Percentiles rank a stretch among this genome's conserved stretches.
phyloP scores from a whole-genome alignment of 1,140 invertebrate genomes.

The Medauroidea extradentata region DNA sequence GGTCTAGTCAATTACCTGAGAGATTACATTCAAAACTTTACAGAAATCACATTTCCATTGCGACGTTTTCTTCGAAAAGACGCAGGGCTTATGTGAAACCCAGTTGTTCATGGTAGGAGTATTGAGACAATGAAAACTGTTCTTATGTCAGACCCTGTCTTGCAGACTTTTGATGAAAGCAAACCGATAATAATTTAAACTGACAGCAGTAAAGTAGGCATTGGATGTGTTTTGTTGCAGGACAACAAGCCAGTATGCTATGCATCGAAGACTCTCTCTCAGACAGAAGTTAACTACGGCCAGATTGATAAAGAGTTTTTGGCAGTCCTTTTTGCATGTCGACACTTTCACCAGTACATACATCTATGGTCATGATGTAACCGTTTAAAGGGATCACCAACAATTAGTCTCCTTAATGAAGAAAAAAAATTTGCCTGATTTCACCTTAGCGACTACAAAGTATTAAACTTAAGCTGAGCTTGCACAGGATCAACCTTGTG shows the following conservation, averaged over 20 bases:
- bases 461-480: too few species aligned
- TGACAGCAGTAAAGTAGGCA: slow-evolving; percentile 31
- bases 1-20: too few species aligned
- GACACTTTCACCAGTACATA: slow-evolving; percentile 33
- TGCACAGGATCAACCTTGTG: too few species aligned
- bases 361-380: slow-evolving; percentile 25
- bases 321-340: slow-evolving; percentile 28
- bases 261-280: slow-evolving; percentile 33
- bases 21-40: too few species aligned
- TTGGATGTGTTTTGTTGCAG: slow-evolving; percentile 29
- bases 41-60: too few species aligned
- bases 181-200: slow-evolving; percentile 17
- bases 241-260: slow-evolving; percentile 37
- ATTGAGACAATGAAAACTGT: too few species aligned
- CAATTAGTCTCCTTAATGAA: slow-evolving; percentile 32
- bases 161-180: too few species aligned
- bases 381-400: slow-evolving; percentile 39
- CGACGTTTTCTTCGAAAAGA: too few species aligned
- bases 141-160: too few species aligned
- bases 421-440: slow-evolving; percentile 9
- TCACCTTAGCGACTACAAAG: too few species aligned
- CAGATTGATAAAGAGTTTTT: slow-evolving; percentile 39
- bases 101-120: too few species aligned
- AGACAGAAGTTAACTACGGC: slow-evolving; percentile 31
- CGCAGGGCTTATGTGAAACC: too few species aligned